Percentiles rank a stretch among this genome's conserved stretches.
Evolutionary conservation across 2,888 invertebrate species (phyloP).

Genomic region (Cryptops parisi): DNA sequence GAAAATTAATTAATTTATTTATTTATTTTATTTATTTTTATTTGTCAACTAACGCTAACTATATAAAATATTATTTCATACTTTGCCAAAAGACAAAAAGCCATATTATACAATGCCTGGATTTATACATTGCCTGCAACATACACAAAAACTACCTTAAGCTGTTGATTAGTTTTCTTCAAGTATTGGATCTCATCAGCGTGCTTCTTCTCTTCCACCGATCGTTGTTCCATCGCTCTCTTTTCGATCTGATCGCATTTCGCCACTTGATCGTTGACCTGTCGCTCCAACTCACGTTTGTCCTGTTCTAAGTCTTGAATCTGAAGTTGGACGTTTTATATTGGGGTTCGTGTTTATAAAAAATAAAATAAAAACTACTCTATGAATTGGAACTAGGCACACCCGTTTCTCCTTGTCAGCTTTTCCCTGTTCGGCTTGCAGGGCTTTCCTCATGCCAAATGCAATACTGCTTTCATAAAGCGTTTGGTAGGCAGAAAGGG

Average conservation of each 20-base stretch:
- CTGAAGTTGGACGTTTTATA: too few relatives aligned
- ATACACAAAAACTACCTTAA: slow-evolving; percentile 49
- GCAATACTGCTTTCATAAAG: slow-evolving; percentile 95
- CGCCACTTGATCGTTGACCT: slow-evolving; percentile 35
- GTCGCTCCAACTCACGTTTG: slow-evolving; percentile 47
- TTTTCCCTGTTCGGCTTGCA: slow-evolving; percentile 82
- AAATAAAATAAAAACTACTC: neutral
- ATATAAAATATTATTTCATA: too few relatives aligned
- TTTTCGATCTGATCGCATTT: slow-evolving; percentile 35
- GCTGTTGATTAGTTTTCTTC: slow-evolving; percentile 83
- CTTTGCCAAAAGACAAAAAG: neutral
- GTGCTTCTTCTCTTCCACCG: slow-evolving; percentile 83
- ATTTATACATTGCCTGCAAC: neutral
- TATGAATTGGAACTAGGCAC: neutral
- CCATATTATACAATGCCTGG: too few relatives aligned
- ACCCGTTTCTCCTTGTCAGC: slow-evolving; percentile 52
- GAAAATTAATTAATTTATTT: too few relatives aligned
- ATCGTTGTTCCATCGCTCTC: slow-evolving; percentile 50
- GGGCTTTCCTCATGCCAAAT: slow-evolving; percentile 94
- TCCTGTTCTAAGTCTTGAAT: slow-evolving; percentile 54
- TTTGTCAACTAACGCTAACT: too few relatives aligned
- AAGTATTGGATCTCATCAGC: slow-evolving; percentile 80
- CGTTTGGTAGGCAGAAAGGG: slow-evolving; percentile 90
- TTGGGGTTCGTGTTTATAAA: too few relatives aligned
- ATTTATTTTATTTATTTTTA: too few relatives aligned